Percentiles rank a stretch among this genome's conserved stretches.
Evolutionary conservation across 2,797 vertebrate species (phyloP).

Genomic region (Onychomys torridus): DNA sequence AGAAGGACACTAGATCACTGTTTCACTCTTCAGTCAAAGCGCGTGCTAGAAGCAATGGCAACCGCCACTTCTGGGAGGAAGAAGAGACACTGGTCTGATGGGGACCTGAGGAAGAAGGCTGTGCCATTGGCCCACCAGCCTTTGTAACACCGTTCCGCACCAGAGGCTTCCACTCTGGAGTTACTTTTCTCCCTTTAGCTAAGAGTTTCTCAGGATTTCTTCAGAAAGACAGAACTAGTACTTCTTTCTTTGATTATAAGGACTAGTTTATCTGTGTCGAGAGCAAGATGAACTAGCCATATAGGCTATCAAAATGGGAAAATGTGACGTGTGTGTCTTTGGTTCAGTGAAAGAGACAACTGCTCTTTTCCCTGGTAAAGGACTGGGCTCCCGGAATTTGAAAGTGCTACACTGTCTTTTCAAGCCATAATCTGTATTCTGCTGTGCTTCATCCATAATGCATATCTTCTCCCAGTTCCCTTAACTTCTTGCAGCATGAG

Average conservation of each 20-base stretch:
- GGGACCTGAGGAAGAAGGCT: background rate
- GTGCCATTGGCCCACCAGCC: background rate
- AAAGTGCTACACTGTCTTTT: background rate
- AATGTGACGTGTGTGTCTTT: background rate
- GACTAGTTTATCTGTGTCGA: background rate
- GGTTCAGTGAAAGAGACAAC: background rate
- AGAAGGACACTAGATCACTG: background rate
- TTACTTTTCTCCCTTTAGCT: background rate
- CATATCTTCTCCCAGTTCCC: background rate
- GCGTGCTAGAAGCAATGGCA: background rate
- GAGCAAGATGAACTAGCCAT: background rate
- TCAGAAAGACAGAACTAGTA: background rate
- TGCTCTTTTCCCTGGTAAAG: background rate
- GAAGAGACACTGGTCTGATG: fast-evolving
- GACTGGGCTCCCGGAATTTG: background rate
- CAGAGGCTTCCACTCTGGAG: background rate
- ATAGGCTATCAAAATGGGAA: background rate
- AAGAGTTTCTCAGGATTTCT: background rate
- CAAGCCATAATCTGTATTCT: background rate
- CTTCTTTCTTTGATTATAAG: constrained; percentile 45
- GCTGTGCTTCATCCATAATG: background rate
- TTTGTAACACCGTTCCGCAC: background rate
- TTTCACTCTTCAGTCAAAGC: background rate
- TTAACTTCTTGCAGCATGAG: constrained; percentile 2
- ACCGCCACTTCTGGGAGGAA: background rate